A percentile compares a stretch with the other conserved stretches of the same genome.
Conservation (phyloP, 2,888 invertebrate species). For the Hypsopygia costalis region DNA sequence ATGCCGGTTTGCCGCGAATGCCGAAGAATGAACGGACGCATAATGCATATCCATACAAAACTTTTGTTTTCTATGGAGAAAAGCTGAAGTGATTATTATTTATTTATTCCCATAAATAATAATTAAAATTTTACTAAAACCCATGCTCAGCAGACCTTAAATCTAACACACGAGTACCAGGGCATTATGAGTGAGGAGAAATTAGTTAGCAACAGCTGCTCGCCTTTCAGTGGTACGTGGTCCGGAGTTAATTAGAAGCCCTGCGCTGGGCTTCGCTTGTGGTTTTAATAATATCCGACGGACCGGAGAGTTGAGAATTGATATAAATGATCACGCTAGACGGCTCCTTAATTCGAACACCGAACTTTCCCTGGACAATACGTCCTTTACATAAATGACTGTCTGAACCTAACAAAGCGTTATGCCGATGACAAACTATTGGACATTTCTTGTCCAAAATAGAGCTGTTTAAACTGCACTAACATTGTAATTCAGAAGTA, state of each 20-base stretch:
- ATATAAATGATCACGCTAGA: constrained; percentile 55
- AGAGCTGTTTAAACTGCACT: no score
- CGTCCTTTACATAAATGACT: no score
- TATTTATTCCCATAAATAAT: no score
- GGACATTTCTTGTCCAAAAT: no score
- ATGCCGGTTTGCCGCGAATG: no score
- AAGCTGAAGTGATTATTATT: no score
- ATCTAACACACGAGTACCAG: constrained; percentile 26
- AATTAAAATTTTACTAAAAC: not conserved
- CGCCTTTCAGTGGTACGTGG: constrained; percentile 35
- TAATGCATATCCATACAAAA: no score
- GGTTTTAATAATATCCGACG: constrained; percentile 66
- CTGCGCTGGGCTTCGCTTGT: constrained; percentile 38
- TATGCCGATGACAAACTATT: no score
- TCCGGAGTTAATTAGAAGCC: constrained; percentile 67
- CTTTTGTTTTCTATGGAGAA: no score
- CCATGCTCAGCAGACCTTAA: constrained; percentile 14
- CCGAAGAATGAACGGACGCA: no score
- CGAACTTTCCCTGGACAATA: not conserved
- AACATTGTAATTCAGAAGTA: no score
- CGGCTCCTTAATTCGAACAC: constrained; percentile 21
- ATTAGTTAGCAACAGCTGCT: constrained; percentile 55
- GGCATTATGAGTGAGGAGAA: constrained; percentile 36
- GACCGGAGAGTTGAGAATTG: constrained; percentile 49
- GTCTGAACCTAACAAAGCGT: no score